Evolutionary conservation across 2,888 invertebrate species (phyloP).

Genomic region (Drepana falcataria): DNA sequence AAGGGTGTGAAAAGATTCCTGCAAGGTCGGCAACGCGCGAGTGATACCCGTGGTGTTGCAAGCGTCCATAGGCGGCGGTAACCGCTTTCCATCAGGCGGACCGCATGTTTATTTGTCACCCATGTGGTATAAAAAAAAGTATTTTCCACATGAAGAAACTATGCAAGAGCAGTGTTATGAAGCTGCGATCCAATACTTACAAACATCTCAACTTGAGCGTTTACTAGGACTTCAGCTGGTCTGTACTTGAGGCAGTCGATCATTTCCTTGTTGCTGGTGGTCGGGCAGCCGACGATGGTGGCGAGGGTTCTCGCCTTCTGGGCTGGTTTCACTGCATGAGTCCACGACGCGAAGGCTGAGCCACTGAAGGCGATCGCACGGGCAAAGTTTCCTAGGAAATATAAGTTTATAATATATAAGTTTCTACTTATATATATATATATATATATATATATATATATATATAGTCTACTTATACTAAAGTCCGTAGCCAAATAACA

Average conservation of each 20-base stretch:
- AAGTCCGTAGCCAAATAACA: too few species aligned
- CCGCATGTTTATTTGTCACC: too few species aligned
- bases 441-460: too few species aligned
- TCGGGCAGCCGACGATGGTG: conserved; percentile 81
- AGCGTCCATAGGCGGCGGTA: too few species aligned
- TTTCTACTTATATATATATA: too few species aligned
- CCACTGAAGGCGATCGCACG: conserved; percentile 85
- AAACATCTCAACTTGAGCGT: conserved; percentile 75
- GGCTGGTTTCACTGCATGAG: conserved; percentile 74
- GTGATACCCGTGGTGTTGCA: too few species aligned
- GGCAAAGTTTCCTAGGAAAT: conserved; percentile 73
- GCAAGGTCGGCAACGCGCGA: too few species aligned
- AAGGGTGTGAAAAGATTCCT: too few species aligned
- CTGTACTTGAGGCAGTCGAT: conserved; percentile 81
- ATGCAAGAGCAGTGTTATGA: conserved; percentile 3
- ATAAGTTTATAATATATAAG: not conserved
- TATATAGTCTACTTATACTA: too few species aligned
- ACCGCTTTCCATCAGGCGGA: too few species aligned
- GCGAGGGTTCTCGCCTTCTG: conserved; percentile 81
- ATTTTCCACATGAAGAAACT: too few species aligned
- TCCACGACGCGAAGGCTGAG: conserved; percentile 81
- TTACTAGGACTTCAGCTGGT: conserved; percentile 80
- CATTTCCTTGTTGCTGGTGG: conserved; percentile 68
- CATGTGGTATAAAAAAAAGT: too few species aligned
- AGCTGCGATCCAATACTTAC: conserved; percentile 55